Conservation (phyloP, 1,140 invertebrate genomes). For the Asobara japonica region DNA sequence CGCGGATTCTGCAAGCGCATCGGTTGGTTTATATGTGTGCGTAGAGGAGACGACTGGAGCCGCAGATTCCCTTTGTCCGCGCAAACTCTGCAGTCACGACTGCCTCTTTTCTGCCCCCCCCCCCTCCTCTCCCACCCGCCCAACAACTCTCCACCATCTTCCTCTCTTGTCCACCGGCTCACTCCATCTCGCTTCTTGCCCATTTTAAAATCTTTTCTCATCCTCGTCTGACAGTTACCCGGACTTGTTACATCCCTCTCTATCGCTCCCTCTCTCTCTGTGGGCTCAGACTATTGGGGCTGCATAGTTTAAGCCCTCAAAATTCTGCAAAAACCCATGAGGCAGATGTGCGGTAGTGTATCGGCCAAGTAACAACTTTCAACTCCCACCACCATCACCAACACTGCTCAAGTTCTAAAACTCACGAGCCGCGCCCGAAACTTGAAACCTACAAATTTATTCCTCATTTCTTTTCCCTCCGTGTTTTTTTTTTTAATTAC, state of each 20-base stretch:
- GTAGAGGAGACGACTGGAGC: conserved; percentile 50
- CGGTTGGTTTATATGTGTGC: conserved; percentile 41
- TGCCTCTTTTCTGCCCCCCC: conserved; percentile 23
- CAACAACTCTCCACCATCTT: conserved; percentile 15
- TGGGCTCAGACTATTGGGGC: neutral
- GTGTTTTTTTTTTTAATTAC: neutral
- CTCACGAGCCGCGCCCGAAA: neutral
- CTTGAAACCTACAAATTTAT: neutral
- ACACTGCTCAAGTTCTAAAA: no score
- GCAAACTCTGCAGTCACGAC: conserved; percentile 45
- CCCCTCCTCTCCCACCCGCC: conserved; percentile 19
- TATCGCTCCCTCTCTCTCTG: neutral
- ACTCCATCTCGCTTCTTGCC: conserved; percentile 1
- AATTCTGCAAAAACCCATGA: no score
- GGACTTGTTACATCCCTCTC: neutral
- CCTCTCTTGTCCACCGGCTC: neutral
- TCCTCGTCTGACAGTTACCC: neutral
- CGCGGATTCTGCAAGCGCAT: conserved; percentile 43
- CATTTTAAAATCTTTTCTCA: neutral
- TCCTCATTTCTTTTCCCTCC: no score
- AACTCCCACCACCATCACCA: no score
- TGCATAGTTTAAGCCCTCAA: neutral
- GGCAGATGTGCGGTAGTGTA: no score
- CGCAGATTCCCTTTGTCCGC: conserved; percentile 60
- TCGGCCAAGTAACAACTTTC: no score